These are phyloP conservation scores for Notodonta dromedarius DNA, from an alignment of 2,888 invertebrate species.

Conservation along the genomic window DNA sequence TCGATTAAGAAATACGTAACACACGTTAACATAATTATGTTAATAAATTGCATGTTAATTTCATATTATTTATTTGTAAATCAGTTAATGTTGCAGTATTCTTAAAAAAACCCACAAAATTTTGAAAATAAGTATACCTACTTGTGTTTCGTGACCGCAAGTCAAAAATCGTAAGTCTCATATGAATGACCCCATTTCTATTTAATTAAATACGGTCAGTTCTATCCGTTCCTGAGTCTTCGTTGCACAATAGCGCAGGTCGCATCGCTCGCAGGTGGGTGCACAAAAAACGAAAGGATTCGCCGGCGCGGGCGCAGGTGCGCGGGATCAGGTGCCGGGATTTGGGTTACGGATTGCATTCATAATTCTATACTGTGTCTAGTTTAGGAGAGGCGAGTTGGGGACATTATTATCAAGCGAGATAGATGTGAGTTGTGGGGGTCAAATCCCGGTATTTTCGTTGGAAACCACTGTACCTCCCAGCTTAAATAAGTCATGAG, in stretches of 20 bases:
- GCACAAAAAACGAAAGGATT: constrained; percentile 82
- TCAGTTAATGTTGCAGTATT: too few species aligned
- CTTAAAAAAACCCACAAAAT: not conserved
- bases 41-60: not conserved
- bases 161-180: too few species aligned
- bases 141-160: not conserved
- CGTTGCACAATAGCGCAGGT: constrained; percentile 70
- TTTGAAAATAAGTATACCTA: not conserved
- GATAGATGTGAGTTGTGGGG: too few species aligned
- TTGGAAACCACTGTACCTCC: too few species aligned
- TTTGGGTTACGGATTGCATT: constrained; percentile 60
- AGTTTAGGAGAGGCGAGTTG: not conserved
- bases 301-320: constrained; percentile 66
- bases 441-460: too few species aligned
- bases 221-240: constrained; percentile 42
- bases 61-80: not conserved
- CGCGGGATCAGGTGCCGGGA: constrained; percentile 63
- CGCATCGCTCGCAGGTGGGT: constrained; percentile 68
- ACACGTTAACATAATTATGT: not conserved
- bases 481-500: too few species aligned
- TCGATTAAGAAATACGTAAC: not conserved
- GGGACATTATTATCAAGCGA: too few species aligned
- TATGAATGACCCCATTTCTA: too few species aligned
- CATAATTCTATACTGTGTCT: constrained; percentile 4
- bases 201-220: constrained; percentile 7